Conservation (phyloP, 2,113 vertebrate genomes). For the Fukomys damarensis region DNA sequence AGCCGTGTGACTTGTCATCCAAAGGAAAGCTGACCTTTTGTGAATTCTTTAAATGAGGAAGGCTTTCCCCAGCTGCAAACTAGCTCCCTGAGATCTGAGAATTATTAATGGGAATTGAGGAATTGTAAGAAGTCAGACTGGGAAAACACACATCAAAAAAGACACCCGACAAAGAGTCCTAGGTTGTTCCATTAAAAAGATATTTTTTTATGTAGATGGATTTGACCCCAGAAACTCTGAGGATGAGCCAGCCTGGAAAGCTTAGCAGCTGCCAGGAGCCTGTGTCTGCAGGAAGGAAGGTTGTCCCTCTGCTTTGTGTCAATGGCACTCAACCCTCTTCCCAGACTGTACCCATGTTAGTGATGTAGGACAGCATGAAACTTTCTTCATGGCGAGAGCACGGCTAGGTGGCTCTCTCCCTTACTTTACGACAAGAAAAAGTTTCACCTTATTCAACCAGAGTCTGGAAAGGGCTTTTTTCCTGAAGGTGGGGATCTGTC, state of each 20-base stretch:
- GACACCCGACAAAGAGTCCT: neutral
- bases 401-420: neutral
- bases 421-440: neutral
- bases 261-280: neutral
- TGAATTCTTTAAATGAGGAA: neutral
- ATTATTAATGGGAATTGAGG: neutral
- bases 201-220: neutral
- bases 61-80: constrained; percentile 1
- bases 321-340: neutral
- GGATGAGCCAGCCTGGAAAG: neutral
- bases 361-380: neutral
- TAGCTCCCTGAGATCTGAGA: constrained; percentile 2
- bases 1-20: neutral
- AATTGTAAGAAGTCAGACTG: neutral
- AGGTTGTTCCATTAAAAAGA: neutral
- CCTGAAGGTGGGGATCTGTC: neutral
- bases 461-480: neutral
- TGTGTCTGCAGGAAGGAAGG: neutral
- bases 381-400: neutral
- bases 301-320: neutral
- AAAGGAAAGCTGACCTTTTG: neutral
- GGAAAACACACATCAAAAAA: constrained; percentile 21
- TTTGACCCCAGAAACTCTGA: neutral
- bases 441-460: neutral
- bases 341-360: neutral